These are phyloP conservation scores for Patella depressa DNA, from an alignment of 2,888 invertebrate species.

Conservation along the genomic window DNA sequence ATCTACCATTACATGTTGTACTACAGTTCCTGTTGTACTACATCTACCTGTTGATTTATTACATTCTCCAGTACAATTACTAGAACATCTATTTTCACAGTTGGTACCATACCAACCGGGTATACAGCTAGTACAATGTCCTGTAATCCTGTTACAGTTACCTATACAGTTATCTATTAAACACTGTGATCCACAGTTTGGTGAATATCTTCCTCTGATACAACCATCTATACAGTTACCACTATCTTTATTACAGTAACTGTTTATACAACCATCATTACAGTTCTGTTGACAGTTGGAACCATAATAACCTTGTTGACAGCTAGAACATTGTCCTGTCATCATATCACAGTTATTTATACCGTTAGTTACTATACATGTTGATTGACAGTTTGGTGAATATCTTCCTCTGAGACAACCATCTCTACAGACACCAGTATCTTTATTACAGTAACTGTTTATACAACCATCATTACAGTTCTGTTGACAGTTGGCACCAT, in stretches of 20 bases:
- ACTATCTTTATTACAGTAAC: no score
- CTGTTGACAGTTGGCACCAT: no score
- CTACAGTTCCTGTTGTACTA: neutral
- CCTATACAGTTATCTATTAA: neutral
- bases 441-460: no score
- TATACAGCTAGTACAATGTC: slow-evolving; percentile 28
- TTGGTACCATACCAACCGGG: slow-evolving; percentile 26
- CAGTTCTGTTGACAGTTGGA: neutral
- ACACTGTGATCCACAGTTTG: no score
- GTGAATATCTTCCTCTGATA: no score
- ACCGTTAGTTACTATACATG: slow-evolving; percentile 18
- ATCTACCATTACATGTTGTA: slow-evolving; percentile 15
- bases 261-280: neutral
- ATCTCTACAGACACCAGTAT: no score
- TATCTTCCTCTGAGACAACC: no score
- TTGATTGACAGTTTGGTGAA: no score
- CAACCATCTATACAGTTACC: no score
- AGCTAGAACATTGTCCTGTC: slow-evolving; percentile 8
- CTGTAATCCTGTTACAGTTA: neutral
- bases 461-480: no score
- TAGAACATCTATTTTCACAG: slow-evolving; percentile 23
- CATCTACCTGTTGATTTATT: no score
- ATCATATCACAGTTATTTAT: neutral
- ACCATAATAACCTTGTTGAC: neutral
- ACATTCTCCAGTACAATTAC: neutral